Percentiles rank a stretch among this genome's conserved stretches.
Conservation (phyloP, 2,797 vertebrate genomes). For the Argya squamiceps region DNA sequence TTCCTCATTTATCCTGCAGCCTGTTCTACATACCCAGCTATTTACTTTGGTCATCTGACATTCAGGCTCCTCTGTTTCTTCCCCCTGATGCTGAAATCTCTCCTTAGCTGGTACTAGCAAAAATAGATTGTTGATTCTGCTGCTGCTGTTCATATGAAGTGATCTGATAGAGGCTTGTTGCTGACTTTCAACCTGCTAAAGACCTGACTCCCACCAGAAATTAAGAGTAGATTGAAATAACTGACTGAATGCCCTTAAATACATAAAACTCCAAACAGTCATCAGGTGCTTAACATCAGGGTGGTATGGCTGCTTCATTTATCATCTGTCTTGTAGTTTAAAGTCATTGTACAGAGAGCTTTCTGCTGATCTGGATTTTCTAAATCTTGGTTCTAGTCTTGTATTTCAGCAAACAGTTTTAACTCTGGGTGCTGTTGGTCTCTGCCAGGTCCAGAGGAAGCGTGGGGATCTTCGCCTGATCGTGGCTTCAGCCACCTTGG, state of each 20-base stretch:
- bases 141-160: background rate
- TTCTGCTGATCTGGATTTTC: background rate
- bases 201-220: background rate
- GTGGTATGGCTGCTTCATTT: background rate
- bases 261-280: background rate
- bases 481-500: conserved; percentile 94
- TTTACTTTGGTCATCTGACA: background rate
- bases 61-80: background rate
- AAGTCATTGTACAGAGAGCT: background rate
- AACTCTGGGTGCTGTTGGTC: background rate
- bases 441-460: conserved; percentile 92
- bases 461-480: conserved; percentile 92
- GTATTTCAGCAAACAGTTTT: background rate
- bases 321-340: background rate
- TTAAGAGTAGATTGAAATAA: background rate
- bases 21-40: background rate
- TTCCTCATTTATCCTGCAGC: background rate
- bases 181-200: background rate
- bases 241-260: background rate
- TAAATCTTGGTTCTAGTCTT: background rate
- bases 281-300: background rate
- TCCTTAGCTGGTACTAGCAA: background rate
- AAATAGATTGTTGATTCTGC: background rate
- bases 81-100: background rate
- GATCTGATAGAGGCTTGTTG: background rate